Base-by-base conservation (phyloP, 2,113 vertebrate genomes). In the Heterotilapia buettikoferi region DNA sequence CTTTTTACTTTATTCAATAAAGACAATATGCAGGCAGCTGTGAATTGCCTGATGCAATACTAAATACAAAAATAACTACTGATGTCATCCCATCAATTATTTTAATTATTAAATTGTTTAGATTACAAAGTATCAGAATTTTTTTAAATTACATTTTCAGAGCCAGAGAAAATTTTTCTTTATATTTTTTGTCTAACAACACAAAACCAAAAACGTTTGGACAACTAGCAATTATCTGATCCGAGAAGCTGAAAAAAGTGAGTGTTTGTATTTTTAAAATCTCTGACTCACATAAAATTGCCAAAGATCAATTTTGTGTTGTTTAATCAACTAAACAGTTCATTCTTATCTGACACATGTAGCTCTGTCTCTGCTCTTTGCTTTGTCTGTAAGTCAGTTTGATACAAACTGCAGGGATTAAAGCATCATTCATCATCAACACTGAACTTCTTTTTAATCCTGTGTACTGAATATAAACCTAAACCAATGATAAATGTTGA, bases 401-500 rank as follows among this genome's bases (percentile, higher is more conserved):
- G 16, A 31, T 1, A 19, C 24, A 29, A 50, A 31, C 71, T 78
- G 24, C 40, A 26, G 24, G 9, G 71, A 0, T 78, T 50, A 50
- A 50, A 50, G 0, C 26, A 50, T 45, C 21, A 26, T 6, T 73
- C 40, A 45, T 73, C 38, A 73, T 50, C 0, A 31, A 47, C 9
- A 24, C 10, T 9, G 45, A 45, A 31, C 26, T 31, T 50, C 4
- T 31, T 50, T 78, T 50, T 52, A n/a, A 52, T 29, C 73, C 73
- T 7, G 24, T 19, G 26, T 31, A 29, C 26, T 31, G 43, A 50
- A 31, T 31, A 33, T 33, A 13, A 33, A 31, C 26, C 3, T 31
- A 50, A 29, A 50, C 24, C 16, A 78, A 8, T 0, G 24, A 31
- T 0, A 78, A 12, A 29, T 29, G 10, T 76, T 0, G 9, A 50